A percentile compares a stretch with the other conserved stretches of the same genome.
phyloP scores from a whole-genome alignment of 2,888 invertebrate genomes.

The Epicampocera succincta region DNA sequence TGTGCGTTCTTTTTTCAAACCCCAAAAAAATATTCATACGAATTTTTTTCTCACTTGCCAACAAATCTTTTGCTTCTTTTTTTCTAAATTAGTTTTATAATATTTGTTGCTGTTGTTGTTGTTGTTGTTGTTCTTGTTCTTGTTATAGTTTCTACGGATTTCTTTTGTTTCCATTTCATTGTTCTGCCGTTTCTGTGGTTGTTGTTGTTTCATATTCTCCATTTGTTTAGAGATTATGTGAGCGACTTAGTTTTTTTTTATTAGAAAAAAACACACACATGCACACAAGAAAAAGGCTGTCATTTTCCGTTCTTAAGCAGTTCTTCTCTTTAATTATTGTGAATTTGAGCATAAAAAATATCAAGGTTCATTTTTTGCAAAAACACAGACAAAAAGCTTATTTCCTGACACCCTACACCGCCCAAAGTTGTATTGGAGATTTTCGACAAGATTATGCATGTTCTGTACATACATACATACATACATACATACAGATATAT shows the following conservation, averaged over 20 bases:
- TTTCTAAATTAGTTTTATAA: conserved; percentile 62
- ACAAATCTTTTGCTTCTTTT: conserved; percentile 49
- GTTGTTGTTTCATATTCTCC: conserved; percentile 37
- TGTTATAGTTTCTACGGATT: conserved; percentile 58
- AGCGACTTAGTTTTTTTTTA: conserved; percentile 32
- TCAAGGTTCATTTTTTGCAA: conserved; percentile 34
- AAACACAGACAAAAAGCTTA: conserved; percentile 25
- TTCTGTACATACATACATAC: too few species aligned
- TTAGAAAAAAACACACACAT: conserved; percentile 15
- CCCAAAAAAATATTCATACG: conserved; percentile 14
- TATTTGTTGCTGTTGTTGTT: conserved; percentile 42
- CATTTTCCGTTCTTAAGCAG: not conserved
- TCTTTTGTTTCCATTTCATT: conserved; percentile 60
- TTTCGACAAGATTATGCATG: not conserved
- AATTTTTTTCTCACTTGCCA: conserved; percentile 64
- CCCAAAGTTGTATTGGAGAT: not conserved
- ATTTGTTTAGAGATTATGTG: conserved; percentile 42
- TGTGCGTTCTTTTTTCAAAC: conserved; percentile 28
- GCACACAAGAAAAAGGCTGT: not conserved
- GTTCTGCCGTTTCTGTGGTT: conserved; percentile 24
- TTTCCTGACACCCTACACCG: conserved; percentile 56
- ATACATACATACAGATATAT: too few species aligned
- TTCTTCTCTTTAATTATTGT: conserved; percentile 7
- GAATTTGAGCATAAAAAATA: conserved; percentile 22
- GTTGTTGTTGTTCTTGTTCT: conserved; percentile 40